phyloP scores from a whole-genome alignment of 2,113 vertebrate genomes.

The Lates calcarifer region DNA sequence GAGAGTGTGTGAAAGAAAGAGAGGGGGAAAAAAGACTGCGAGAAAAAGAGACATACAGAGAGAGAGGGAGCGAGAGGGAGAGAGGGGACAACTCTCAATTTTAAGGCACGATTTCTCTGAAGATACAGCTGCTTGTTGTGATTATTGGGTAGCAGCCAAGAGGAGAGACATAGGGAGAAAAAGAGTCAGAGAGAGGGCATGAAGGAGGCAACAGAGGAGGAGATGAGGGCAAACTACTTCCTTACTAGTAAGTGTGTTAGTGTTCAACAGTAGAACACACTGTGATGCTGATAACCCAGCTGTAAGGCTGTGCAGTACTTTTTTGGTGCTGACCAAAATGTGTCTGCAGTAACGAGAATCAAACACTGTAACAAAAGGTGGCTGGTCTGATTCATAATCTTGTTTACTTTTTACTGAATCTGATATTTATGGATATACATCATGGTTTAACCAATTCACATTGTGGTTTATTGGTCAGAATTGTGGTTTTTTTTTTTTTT shows the following conservation, averaged over 20 bases:
- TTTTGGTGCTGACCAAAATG: background rate
- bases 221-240: constrained; percentile 46
- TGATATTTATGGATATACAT: background rate
- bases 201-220: constrained; percentile 19
- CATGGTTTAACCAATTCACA: background rate
- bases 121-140: constrained; percentile 86
- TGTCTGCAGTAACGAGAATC: background rate
- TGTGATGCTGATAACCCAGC: background rate
- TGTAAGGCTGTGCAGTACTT: background rate
- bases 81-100: constrained; percentile 61
- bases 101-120: constrained; percentile 85
- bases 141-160: constrained; percentile 85
- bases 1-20: constrained; percentile 68
- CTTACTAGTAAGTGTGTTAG: constrained; percentile 17
- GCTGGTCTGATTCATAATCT: background rate
- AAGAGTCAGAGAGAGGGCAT: constrained; percentile 42
- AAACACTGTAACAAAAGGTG: background rate
- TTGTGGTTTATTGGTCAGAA: background rate
- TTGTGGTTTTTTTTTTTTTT: background rate
- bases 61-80: constrained; percentile 19
- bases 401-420: background rate
- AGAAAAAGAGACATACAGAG: constrained; percentile 30
- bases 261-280: constrained; percentile 6
- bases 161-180: constrained; percentile 47
- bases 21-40: constrained; percentile 40